phyloP scores from a whole-genome alignment of 2,797 vertebrate genomes.

The Oophaga sylvatica region DNA sequence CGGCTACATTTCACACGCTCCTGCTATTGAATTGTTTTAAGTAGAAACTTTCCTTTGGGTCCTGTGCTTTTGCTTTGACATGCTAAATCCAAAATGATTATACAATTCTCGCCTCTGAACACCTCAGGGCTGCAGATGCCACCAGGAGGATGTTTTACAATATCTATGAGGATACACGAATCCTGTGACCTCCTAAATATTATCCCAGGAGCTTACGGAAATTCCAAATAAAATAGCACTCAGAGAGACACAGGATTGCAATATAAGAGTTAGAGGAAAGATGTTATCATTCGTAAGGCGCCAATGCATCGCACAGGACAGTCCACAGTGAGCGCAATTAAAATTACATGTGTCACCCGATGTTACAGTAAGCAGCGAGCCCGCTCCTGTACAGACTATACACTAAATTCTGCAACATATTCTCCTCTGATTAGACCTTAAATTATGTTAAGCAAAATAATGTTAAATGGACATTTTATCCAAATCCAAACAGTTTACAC shows the following conservation, averaged over 20 bases:
- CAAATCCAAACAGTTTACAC: background rate
- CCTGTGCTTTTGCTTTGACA: slow-evolving; percentile 35
- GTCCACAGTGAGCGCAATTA: background rate
- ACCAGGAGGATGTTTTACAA: background rate
- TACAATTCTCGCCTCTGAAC: slow-evolving; percentile 16
- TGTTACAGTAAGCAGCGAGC: background rate
- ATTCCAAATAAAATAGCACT: background rate
- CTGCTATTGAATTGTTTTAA: slow-evolving; percentile 63
- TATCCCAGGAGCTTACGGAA: background rate
- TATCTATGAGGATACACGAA: background rate
- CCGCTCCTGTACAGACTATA: background rate
- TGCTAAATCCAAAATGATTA: slow-evolving; percentile 53
- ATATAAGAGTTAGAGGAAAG: slow-evolving; percentile 1
- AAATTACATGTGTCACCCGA: background rate
- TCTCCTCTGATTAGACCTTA: background rate
- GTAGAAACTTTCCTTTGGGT: slow-evolving; percentile 64
- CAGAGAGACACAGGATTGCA: background rate
- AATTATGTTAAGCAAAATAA: background rate
- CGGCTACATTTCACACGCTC: slow-evolving; percentile 69
- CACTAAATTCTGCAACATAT: background rate
- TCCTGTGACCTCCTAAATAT: background rate
- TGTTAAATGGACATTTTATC: background rate
- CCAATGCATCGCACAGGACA: background rate
- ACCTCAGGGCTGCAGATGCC: background rate
- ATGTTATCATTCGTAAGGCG: slow-evolving; percentile 1